Evolutionary conservation across 92 coral and sea anemone species (phyloP), one percentile per base, ranked within the genome.

Genomic region (Siderastrea siderea): DNA sequence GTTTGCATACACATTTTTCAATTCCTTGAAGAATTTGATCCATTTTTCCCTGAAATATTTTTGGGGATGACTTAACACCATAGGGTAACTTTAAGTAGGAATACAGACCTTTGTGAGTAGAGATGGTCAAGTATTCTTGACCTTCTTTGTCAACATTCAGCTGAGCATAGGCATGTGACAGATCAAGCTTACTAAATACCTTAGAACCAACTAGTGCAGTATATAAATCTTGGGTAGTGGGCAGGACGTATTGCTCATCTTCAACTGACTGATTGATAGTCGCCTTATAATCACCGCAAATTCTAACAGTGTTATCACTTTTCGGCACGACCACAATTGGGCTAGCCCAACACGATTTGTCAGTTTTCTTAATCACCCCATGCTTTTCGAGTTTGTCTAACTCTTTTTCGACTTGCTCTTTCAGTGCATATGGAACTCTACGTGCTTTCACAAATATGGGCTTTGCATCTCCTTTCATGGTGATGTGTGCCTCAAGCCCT

Each of bases 71-170:
- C 80, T 85, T 73, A 5, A 89, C 84, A 60, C 74, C 87, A 62
- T 79, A 79, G 44, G 73, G 75, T 19, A 69, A 57, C 38, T 26
- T 26, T 47, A 3, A 8, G 66, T 93, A 91, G 64, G 77, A 81
- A 66, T 75, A 93, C 4, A 87, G 89, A 1, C 94, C 96, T 82
- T 85, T 94, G 86, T 78, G 93, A 3, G 97, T 92, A 47, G 83
- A 86, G 47, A 94, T 92, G 3, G 95, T 92, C 13, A 85, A 48
- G 16, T 83, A 84, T 66, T 86, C 84, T 51, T 78, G 84, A 43
- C 82, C 76, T 45, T 76, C 83, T 43, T 26, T 26, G 38, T 26
- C 38, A 26, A 26, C 38, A 26, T 26, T 26, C 38, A 26, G 38
- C 38, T 26, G 38, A 26, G 38, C 38, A 26, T 26, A 26, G 38